Evolutionary conservation across 2,888 invertebrate genomes (phyloP), one percentile per base, ranked within the genome.

Genomic region (Antitype chi): DNA sequence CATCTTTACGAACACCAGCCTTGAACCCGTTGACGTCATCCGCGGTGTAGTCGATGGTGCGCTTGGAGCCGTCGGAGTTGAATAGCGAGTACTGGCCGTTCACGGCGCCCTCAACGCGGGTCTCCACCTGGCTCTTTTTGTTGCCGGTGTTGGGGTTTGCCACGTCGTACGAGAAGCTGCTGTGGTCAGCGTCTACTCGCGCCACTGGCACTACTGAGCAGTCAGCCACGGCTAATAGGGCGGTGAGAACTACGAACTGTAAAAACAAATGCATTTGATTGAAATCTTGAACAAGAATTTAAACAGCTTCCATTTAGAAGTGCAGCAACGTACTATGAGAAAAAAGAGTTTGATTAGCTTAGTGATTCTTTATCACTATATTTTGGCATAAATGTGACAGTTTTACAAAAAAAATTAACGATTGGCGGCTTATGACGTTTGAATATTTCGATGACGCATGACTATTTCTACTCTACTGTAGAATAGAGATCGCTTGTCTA

Each of bases 121-220:
- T 95, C 93, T 97, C 97, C 43, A 93, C 93, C 89, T 97, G 97
- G 91, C 95, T 96, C 92, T 97, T 97, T 92, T 89, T 95, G 93
- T 97, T 97, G 23, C 97, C 97, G 83, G 97, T 97, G 91, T 93
- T 92, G 85, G 96, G 94, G 90, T 97, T 97, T 59, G 97, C 96
- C 47, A 97, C 96, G 80, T 96, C 95, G 90, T 97, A 97, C 0
- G 96, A 90, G 93, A 96, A 97, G 91, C 96, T 96, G 78, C 93
- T 89, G 86, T 92, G 92, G 89, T 95, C 94, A 75, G 89, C 85
- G 93, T 93, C 94, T 93, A 89, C 92, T 91, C 82, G 90, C 86
- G 89, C 92, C 76, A 91, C 87, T 82, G 92, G 94, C 89, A 94
- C 91, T 87, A 93, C 95, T 78, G 94, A 93, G 85, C 93, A 90